A percentile compares a stretch with the other conserved stretches of the same genome.
phyloP scores from a whole-genome alignment of 2,113 vertebrate genomes.

The Pristiophorus japonicus region DNA sequence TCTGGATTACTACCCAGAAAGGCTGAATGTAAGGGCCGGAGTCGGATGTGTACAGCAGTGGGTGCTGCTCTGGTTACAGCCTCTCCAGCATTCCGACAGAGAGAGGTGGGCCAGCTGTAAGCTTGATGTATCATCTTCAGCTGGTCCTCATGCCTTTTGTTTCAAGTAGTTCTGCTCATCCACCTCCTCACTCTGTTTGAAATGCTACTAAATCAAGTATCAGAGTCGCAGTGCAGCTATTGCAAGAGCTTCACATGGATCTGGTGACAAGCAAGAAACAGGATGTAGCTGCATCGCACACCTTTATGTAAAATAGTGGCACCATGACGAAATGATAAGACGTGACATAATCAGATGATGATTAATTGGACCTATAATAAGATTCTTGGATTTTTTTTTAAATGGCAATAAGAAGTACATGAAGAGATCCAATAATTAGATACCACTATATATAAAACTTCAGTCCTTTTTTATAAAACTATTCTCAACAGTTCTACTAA shows the following conservation, averaged over 20 bases:
- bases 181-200: neutral
- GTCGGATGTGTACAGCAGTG: too few relatives aligned
- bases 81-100: too few relatives aligned
- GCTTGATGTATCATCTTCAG: too few relatives aligned
- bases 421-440: neutral
- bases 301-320: neutral
- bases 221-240: neutral
- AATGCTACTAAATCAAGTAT: neutral
- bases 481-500: too few relatives aligned
- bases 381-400: neutral
- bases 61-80: too few relatives aligned
- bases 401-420: neutral
- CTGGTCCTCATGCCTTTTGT: neutral
- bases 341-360: neutral
- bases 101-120: neutral
- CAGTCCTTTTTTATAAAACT: too few relatives aligned
- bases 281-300: neutral
- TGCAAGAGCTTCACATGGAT: neutral
- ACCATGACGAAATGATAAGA: neutral
- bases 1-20: too few relatives aligned
- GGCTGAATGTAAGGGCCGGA: too few relatives aligned
- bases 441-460: neutral
- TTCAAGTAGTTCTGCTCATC: neutral
- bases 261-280: neutral
- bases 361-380: neutral